Conservation (phyloP, 2,113 vertebrate species). For the Platanista minor region DNA sequence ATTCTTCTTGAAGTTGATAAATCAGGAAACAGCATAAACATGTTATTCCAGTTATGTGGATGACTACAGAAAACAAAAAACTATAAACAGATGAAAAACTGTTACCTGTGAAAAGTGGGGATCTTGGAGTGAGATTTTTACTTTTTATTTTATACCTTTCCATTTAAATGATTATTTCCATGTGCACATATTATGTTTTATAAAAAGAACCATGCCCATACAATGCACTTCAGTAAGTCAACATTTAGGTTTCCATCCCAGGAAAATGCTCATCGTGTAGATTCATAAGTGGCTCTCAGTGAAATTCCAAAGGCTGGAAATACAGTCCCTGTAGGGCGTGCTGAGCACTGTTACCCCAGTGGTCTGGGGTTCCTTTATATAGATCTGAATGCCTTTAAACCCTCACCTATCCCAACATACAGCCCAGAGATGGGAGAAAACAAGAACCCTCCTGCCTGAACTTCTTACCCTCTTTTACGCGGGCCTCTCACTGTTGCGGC, state of each 20-base stretch:
- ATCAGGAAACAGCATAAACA: not conserved
- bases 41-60: not conserved
- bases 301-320: not conserved
- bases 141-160: slow-evolving; percentile 30
- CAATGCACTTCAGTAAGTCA: not conserved
- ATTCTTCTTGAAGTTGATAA: not conserved
- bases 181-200: not conserved
- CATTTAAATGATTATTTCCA: slow-evolving; percentile 48
- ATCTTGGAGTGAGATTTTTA: slow-evolving; percentile 21
- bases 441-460: not conserved
- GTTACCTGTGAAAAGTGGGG: not conserved
- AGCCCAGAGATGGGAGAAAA: not conserved
- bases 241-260: not conserved
- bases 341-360: not conserved
- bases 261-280: not conserved
- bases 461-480: not conserved
- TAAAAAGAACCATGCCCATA: slow-evolving; percentile 28
- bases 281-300: not conserved
- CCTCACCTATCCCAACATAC: not conserved
- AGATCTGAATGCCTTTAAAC: not conserved
- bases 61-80: not conserved
- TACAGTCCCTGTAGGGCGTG: not conserved
- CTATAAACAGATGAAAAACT: not conserved
- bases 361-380: not conserved
- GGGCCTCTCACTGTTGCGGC: too few relatives aligned